Evolutionary conservation across 2,888 invertebrate species (phyloP).

Genomic region (Rhopalosiphum nymphaeae): DNA sequence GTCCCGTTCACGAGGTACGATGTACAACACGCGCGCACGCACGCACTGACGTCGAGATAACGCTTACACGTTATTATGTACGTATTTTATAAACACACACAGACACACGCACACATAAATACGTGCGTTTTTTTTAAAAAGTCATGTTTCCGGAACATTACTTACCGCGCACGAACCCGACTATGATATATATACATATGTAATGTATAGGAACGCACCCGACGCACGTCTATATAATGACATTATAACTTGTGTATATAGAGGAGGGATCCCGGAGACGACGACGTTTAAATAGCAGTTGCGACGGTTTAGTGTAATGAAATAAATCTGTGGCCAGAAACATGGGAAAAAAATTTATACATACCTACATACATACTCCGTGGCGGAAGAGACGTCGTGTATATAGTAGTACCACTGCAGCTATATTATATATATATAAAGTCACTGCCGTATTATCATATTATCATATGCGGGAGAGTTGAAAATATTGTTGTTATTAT

Average conservation of each 20-base stretch:
- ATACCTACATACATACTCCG: neutral
- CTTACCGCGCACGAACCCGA: slow-evolving; percentile 45
- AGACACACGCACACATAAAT: neutral
- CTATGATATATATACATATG: neutral
- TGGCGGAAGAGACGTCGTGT: neutral
- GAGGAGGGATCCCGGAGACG: neutral
- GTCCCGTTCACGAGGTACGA: neutral
- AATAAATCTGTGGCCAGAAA: slow-evolving; percentile 26
- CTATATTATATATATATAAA: neutral
- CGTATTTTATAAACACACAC: neutral
- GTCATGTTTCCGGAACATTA: slow-evolving; percentile 65
- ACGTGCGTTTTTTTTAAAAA: slow-evolving; percentile 27
- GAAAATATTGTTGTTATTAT: neutral
- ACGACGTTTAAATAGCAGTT: slow-evolving; percentile 49
- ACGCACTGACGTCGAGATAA: neutral
- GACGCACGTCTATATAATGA: slow-evolving; percentile 12
- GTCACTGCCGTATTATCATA: neutral
- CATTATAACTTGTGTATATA: neutral
- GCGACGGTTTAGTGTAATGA: slow-evolving; percentile 55
- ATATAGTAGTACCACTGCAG: neutral
- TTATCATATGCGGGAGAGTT: neutral
- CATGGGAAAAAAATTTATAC: neutral
- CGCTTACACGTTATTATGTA: neutral
- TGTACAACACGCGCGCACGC: neutral
- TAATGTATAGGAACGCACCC: neutral